Evolutionary conservation across 2,797 vertebrate genomes (phyloP).

Genomic region (Melanotaenia trifasciata): DNA sequence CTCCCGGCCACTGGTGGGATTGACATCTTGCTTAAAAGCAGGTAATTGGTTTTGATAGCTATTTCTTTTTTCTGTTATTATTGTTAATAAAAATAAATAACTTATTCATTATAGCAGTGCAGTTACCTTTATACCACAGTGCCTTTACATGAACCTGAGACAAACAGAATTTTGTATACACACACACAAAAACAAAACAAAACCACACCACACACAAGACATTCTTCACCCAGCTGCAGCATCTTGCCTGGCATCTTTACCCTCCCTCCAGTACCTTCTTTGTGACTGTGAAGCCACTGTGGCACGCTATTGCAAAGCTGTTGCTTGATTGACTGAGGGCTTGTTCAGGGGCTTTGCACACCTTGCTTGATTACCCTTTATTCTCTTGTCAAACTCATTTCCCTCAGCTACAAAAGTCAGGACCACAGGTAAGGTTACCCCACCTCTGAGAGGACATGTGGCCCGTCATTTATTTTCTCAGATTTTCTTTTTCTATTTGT

Average conservation of each 20-base stretch:
- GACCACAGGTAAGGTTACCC: conserved; percentile 85
- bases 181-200: not conserved
- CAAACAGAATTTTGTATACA: conserved; percentile 42
- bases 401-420: conserved; percentile 88
- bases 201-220: conserved; percentile 23
- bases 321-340: conserved; percentile 73
- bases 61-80: conserved; percentile 45
- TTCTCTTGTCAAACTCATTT: conserved; percentile 88
- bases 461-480: conserved; percentile 71
- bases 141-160: conserved; percentile 54
- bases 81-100: conserved; percentile 25
- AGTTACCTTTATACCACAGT: conserved; percentile 53
- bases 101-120: conserved; percentile 21
- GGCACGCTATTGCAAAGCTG: conserved; percentile 64
- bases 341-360: conserved; percentile 78
- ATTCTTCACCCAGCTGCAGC: conserved; percentile 47
- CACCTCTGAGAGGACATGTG: conserved; percentile 74
- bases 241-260: conserved; percentile 44
- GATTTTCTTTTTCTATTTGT: conserved; percentile 67
- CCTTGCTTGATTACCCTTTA: conserved; percentile 85
- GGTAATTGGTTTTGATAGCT: conserved; percentile 77
- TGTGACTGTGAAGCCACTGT: conserved; percentile 74
- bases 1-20: conserved; percentile 76
- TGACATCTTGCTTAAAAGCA: conserved; percentile 82
- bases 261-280: conserved; percentile 30